phyloP scores from a whole-genome alignment of 2,113 vertebrate species.

The Tychaedon coryphoeus region DNA sequence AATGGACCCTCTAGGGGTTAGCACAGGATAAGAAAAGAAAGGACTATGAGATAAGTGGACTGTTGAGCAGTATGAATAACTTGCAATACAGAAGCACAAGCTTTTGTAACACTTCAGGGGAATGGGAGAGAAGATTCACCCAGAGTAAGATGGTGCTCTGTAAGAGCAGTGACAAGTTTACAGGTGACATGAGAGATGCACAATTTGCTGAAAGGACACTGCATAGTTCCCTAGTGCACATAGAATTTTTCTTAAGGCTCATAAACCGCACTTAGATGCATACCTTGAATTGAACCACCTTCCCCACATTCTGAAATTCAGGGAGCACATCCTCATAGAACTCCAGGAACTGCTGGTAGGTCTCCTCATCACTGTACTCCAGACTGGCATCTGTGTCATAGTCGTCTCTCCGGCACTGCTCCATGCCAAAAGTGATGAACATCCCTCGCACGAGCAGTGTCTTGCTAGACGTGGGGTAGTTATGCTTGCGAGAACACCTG shows the following conservation, averaged over 20 bases:
- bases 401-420: slow-evolving; percentile 89
- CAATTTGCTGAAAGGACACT: neutral
- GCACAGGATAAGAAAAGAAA: neutral
- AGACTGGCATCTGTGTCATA: slow-evolving; percentile 91
- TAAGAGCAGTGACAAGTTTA: neutral
- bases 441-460: slow-evolving; percentile 91
- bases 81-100: neutral
- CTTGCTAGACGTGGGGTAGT: slow-evolving; percentile 82
- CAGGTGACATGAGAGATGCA: neutral
- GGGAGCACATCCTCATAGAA: slow-evolving; percentile 95
- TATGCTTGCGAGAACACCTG: slow-evolving; percentile 94
- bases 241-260: neutral
- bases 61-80: neutral
- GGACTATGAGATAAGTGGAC: neutral
- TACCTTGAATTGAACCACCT: slow-evolving; percentile 97
- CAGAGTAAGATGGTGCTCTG: neutral
- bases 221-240: neutral
- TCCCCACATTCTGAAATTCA: slow-evolving; percentile 89
- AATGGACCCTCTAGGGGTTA: neutral
- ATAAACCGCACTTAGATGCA: neutral
- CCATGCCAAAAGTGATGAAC: slow-evolving; percentile 95
- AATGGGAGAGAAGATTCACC: neutral
- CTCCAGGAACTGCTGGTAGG: slow-evolving; percentile 91
- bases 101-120: neutral
- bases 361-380: slow-evolving; percentile 94